phyloP scores from a whole-genome alignment of 1,140 invertebrate genomes.

The Argopecten irradians region DNA sequence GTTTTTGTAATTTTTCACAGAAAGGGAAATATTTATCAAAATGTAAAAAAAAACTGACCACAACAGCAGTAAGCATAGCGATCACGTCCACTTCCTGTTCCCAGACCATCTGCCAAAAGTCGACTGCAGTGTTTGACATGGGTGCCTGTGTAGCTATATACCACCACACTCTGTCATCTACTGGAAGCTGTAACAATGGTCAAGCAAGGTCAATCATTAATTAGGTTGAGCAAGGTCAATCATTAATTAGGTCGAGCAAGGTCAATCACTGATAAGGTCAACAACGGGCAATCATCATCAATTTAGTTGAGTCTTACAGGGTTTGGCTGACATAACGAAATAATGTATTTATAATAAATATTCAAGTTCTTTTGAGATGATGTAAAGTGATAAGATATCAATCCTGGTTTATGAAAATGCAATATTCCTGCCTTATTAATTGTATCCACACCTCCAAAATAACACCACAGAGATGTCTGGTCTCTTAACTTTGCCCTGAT shows the following conservation, averaged over 20 bases:
- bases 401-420: too few relatives aligned
- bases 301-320: too few relatives aligned
- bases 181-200: conserved; percentile 60
- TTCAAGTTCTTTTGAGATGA: too few relatives aligned
- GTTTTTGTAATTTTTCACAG: background rate
- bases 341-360: too few relatives aligned
- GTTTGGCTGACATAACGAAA: too few relatives aligned
- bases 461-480: too few relatives aligned
- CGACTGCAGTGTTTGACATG: conserved; percentile 89
- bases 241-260: background rate
- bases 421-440: too few relatives aligned
- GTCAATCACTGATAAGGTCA: background rate
- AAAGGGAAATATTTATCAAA: background rate
- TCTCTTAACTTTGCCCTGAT: background rate
- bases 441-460: too few relatives aligned
- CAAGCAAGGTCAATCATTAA: background rate
- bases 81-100: conserved; percentile 90
- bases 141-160: conserved; percentile 98
- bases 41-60: conserved; percentile 52
- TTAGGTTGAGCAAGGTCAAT: background rate
- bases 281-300: background rate
- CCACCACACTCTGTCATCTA: conserved; percentile 69
- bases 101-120: conserved; percentile 97
- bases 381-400: too few relatives aligned
- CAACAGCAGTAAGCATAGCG: conserved; percentile 95